Percentiles rank a stretch among this genome's conserved stretches.
These are phyloP conservation scores for Lepidotrigona ventralis DNA, from an alignment of 1,140 invertebrate species.

Conservation along the genomic window DNA sequence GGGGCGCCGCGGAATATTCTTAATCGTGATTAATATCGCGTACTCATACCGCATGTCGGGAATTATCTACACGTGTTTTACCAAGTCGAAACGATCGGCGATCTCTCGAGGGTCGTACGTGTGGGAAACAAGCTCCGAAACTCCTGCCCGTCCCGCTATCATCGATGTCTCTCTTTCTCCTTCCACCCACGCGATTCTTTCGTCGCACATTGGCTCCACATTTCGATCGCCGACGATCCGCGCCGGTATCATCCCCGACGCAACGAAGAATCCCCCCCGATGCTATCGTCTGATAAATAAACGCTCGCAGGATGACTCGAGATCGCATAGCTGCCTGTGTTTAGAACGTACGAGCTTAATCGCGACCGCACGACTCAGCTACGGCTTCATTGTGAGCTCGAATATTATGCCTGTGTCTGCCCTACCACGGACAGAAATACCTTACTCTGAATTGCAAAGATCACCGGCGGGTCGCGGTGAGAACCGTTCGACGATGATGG, in stretches of 20 bases:
- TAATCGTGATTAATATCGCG: constrained; percentile 69
- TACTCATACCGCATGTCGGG: constrained; percentile 62
- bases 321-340: constrained; percentile 9
- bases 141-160: constrained; percentile 48
- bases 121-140: constrained; percentile 64
- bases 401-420: background rate
- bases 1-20: constrained; percentile 60
- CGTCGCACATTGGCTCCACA: background rate
- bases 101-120: constrained; percentile 47
- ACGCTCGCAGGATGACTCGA: constrained; percentile 20
- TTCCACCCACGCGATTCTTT: constrained; percentile 42
- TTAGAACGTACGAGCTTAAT: constrained; percentile 23
- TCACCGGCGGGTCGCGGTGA: background rate
- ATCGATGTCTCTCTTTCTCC: constrained; percentile 31
- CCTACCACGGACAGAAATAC: constrained; percentile 10
- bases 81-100: constrained; percentile 56
- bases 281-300: constrained; percentile 18
- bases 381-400: constrained; percentile 13
- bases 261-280: constrained; percentile 11
- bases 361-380: constrained; percentile 1
- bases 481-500: background rate
- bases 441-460: constrained; percentile 50
- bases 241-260: constrained; percentile 18
- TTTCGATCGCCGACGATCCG: constrained; percentile 34
- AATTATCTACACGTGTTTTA: constrained; percentile 71